Evolutionary conservation across 2,113 vertebrate species (phyloP).

Genomic region (Rhea americana): DNA sequence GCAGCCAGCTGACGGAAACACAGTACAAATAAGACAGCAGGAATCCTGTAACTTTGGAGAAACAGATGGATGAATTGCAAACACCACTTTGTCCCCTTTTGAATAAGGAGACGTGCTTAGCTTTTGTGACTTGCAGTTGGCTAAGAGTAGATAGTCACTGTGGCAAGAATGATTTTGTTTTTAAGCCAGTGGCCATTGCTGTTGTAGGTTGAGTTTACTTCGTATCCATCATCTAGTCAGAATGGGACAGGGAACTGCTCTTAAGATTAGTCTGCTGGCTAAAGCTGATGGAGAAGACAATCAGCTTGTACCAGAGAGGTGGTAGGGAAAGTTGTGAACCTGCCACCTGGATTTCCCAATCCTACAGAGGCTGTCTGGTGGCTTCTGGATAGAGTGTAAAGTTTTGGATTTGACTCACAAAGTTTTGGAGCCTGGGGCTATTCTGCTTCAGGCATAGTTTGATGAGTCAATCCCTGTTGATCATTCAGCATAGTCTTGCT

Average conservation of each 20-base stretch:
- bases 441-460: not conserved
- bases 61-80: constrained; percentile 26
- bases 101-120: not conserved
- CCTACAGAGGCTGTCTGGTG: no score
- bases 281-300: not conserved
- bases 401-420: not conserved
- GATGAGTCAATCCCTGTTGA: fast-evolving
- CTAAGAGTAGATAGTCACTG: not conserved
- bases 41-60: constrained; percentile 22
- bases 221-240: not conserved
- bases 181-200: fast-evolving
- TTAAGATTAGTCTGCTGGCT: not conserved
- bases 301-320: not conserved
- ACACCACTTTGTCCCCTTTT: not conserved
- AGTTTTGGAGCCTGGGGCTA: fast-evolving
- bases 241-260: not conserved
- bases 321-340: not conserved
- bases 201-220: not conserved
- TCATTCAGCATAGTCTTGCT: not conserved
- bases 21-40: not conserved
- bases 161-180: not conserved
- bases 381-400: not conserved
- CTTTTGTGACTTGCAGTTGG: not conserved
- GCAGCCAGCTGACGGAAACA: not conserved
- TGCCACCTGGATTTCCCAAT: not conserved